These are phyloP conservation scores for Stegana nigrithorax DNA, from an alignment of 2,888 invertebrate species.

Conservation along the genomic window DNA sequence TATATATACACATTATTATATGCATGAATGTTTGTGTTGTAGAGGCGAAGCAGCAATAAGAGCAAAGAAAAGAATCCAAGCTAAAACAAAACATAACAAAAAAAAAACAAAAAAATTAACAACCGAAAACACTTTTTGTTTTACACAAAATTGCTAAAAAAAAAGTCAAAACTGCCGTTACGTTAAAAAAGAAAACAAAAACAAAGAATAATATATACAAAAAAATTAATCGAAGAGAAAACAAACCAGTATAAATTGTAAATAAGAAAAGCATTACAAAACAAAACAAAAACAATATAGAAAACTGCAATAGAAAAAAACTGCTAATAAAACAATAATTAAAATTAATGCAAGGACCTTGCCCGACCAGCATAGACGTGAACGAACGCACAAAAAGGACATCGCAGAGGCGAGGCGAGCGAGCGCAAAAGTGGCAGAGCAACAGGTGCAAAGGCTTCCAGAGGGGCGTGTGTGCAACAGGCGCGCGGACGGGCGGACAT, in stretches of 20 bases:
- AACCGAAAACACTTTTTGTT: neutral
- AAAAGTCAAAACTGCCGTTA: slow-evolving; percentile 54
- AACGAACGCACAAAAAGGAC: too few relatives aligned
- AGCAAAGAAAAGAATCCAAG: neutral
- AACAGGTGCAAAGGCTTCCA: too few relatives aligned
- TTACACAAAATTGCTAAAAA: neutral
- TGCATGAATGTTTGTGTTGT: too few relatives aligned
- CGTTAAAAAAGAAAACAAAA: slow-evolving; percentile 38
- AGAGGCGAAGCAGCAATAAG: too few relatives aligned
- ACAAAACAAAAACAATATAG: slow-evolving; percentile 33
- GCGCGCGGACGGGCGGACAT: too few relatives aligned
- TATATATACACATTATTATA: too few relatives aligned
- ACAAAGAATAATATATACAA: slow-evolving; percentile 34
- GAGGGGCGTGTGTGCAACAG: too few relatives aligned
- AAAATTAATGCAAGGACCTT: slow-evolving; percentile 43
- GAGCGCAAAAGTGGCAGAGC: too few relatives aligned
- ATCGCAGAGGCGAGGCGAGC: too few relatives aligned
- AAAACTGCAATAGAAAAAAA: slow-evolving; percentile 38
- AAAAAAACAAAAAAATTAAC: neutral
- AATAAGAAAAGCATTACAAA: slow-evolving; percentile 12
- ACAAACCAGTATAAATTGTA: neutral
- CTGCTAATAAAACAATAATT: slow-evolving; percentile 60
- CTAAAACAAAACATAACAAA: neutral
- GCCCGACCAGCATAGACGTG: neutral
- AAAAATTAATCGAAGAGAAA: slow-evolving; percentile 19